These are phyloP conservation scores for Dendrocincla fuliginosa DNA, from an alignment of 2,797 vertebrate genomes.

Conservation along the genomic window DNA sequence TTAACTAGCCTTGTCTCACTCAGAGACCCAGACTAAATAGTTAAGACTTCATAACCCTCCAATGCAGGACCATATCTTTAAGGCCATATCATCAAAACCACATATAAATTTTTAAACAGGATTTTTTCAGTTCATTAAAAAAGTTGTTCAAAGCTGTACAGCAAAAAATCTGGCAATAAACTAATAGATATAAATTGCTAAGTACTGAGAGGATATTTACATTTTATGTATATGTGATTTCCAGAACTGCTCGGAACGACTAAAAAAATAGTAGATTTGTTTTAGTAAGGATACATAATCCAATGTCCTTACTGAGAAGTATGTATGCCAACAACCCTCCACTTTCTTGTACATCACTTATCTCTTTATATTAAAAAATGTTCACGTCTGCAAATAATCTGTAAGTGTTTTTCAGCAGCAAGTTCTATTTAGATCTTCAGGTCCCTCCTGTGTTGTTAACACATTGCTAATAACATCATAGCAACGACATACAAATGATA, in stretches of 20 bases:
- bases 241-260: neutral
- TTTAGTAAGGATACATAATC: neutral
- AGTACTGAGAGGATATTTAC: neutral
- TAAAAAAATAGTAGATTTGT: neutral
- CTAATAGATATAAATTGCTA: neutral
- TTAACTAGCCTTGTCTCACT: neutral
- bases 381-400: neutral
- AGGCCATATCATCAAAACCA: neutral
- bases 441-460: neutral
- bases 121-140: conserved; percentile 40
- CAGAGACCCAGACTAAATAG: neutral
- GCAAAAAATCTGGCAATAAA: neutral
- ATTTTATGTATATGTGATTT: neutral
- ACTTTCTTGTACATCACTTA: neutral
- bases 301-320: neutral
- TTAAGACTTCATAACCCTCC: neutral
- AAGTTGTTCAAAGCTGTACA: neutral
- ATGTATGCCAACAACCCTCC: neutral
- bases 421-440: neutral
- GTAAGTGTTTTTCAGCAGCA: neutral
- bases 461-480: neutral
- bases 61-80: neutral
- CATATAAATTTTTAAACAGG: neutral
- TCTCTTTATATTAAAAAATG: neutral
- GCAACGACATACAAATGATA: neutral